Evolutionary conservation across 2,797 vertebrate genomes (phyloP), one percentile per base, ranked within the genome.

Genomic region (Acanthornis magna): DNA sequence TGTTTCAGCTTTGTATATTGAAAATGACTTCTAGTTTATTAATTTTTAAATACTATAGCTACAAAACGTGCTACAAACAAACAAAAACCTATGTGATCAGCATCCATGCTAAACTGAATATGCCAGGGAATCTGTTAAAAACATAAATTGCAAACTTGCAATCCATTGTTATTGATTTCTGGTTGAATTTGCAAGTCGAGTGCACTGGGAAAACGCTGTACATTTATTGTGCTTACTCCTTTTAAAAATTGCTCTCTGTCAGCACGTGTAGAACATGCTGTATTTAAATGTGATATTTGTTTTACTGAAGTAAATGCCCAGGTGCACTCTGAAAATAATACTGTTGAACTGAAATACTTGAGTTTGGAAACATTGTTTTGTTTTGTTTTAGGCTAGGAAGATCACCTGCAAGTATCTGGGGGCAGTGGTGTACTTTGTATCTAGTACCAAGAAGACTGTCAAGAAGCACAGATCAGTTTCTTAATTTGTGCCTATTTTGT

Each of bases 121-220:
- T 84, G 87, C 68, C 70, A 92, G 88, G 67, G 57, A 73, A 93
- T 80, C 65, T 82, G 74, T 92, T 88, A 91, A 91, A 88, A 78
- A 68, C 87, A 95, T 89, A 95, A 93, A 95, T 95, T 97, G 89
- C 95, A 96, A 95, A 95, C 78, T 94, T 97, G 75, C 62, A 95
- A 93, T 96, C 87, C 93, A 70, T 92, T 97, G 82, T 92, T 97
- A 92, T 85, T 92, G 91, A 97, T 97, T 97, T 94, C 96, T 91
- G 48, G 70, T 96, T 95, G 90, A 96, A 95, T 97, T 97, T 98
- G 86, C 84, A 97, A 97, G 93, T 97, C 3, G 86, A 96, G 95
- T 96, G 71, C 72, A 63, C 58, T 81, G 74, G 93, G 85, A 98
- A 92, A 97, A 93, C 92, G 76, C 63, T 58, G 48, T 94, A 91